Evolutionary conservation across 1,140 invertebrate species (phyloP).

Genomic region (Cherax destructor): DNA sequence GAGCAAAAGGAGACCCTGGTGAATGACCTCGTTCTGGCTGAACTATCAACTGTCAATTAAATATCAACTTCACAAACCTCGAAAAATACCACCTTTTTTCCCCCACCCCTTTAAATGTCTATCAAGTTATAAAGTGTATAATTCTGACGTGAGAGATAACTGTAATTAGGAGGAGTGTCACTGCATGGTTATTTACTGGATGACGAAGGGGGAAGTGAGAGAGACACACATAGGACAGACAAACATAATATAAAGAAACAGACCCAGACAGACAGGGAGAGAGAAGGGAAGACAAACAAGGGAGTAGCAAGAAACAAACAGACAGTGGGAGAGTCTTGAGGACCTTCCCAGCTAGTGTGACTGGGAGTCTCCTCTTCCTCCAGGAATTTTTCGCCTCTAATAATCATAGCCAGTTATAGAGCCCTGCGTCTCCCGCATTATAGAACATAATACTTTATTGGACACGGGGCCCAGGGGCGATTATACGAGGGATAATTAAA

Average conservation of each 20-base stretch:
- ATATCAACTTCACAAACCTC: not conserved
- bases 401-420: slow-evolving; percentile 13
- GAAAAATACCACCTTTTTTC: not conserved
- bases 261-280: not conserved
- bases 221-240: no score
- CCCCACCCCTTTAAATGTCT: not conserved
- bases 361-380: not conserved
- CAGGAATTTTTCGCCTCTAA: not conserved
- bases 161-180: not conserved
- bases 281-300: not conserved
- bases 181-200: not conserved
- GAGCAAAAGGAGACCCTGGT: no score
- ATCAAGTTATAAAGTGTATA: not conserved
- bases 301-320: not conserved
- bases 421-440: slow-evolving; percentile 5
- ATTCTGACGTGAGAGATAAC: not conserved
- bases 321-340: not conserved
- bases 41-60: not conserved
- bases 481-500: slow-evolving; percentile 9
- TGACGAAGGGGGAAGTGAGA: not conserved
- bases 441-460: slow-evolving; percentile 25
- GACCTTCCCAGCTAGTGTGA: not conserved
- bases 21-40: not conserved
- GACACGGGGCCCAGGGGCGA: not conserved
- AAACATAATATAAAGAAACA: not conserved